Conservation (phyloP, 2,113 vertebrate genomes). For the Mastomys coucha region DNA sequence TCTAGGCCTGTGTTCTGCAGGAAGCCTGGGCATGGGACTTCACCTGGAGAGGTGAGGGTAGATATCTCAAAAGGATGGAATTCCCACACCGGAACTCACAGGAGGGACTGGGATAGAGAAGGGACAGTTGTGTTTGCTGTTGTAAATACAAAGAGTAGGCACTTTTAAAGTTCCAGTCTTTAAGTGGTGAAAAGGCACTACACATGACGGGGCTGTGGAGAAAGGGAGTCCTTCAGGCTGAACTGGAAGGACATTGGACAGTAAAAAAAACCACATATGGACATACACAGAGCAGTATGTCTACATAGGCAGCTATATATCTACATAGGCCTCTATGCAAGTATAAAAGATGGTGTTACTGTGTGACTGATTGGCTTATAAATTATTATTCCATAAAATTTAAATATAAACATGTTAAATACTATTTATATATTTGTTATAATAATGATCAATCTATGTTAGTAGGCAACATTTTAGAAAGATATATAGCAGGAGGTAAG, state of each 20-base stretch:
- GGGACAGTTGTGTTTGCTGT: neutral
- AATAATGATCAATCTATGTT: slow-evolving; percentile 10
- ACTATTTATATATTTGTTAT: slow-evolving; percentile 24
- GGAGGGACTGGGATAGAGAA: neutral
- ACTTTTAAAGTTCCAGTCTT: neutral
- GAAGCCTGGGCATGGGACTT: neutral
- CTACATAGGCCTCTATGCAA: neutral
- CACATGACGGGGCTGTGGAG: neutral
- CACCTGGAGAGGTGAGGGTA: neutral
- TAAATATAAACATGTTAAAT: neutral
- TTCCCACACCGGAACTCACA: accelerated
- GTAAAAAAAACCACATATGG: neutral
- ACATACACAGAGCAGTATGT: neutral
- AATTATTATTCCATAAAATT: neutral
- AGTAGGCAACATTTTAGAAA: neutral
- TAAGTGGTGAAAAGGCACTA: neutral
- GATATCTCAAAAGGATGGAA: neutral
- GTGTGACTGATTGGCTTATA: neutral
- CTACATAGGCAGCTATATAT: neutral
- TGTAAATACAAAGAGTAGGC: neutral
- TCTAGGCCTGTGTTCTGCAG: neutral
- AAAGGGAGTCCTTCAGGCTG: neutral
- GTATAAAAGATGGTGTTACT: neutral
- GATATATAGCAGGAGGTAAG: neutral
- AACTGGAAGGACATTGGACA: neutral